Evolutionary conservation across 2,888 invertebrate species (phyloP).

Genomic region (Cataglyphis cursor): DNA sequence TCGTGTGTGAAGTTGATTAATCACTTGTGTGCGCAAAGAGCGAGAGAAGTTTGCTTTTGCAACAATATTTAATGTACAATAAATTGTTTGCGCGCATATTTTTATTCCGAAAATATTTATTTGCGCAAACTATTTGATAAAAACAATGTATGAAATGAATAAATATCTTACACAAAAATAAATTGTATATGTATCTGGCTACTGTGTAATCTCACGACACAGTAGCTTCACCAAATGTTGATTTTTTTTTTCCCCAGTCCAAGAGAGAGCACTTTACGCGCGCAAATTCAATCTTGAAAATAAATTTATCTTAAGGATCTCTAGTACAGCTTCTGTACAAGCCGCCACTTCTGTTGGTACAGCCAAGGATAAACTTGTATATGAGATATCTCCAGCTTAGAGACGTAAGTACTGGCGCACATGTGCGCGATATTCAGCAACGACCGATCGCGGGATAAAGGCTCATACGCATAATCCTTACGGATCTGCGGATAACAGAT

Average conservation of each 20-base stretch:
- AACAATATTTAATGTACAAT: not conserved
- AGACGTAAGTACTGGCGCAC: conserved; percentile 65
- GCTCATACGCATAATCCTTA: conserved; percentile 69
- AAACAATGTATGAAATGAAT: not conserved
- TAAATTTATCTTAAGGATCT: conserved; percentile 52
- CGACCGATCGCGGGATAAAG: conserved; percentile 68
- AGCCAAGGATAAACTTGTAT: conserved; percentile 38
- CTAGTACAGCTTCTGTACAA: conserved; percentile 6
- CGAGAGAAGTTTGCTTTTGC: not conserved
- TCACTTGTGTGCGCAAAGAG: conserved; percentile 45
- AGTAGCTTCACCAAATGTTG: not conserved
- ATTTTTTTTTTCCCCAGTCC: conserved; percentile 15
- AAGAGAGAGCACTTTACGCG: conserved; percentile 11
- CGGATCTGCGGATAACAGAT: conserved; percentile 63
- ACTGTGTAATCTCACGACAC: not conserved
- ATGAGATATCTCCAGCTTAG: conserved; percentile 52
- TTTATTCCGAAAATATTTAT: not conserved
- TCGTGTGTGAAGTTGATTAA: conserved; percentile 66
- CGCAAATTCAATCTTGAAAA: conserved; percentile 47
- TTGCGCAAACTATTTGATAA: not conserved
- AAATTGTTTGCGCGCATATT: not conserved
- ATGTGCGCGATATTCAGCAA: conserved; percentile 65
- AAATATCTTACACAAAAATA: not conserved
- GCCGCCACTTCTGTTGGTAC: conserved; percentile 33
- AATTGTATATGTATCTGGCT: not conserved